These are phyloP conservation scores for Microchrysa polita DNA, from an alignment of 2,888 invertebrate genomes.

Conservation along the genomic window DNA sequence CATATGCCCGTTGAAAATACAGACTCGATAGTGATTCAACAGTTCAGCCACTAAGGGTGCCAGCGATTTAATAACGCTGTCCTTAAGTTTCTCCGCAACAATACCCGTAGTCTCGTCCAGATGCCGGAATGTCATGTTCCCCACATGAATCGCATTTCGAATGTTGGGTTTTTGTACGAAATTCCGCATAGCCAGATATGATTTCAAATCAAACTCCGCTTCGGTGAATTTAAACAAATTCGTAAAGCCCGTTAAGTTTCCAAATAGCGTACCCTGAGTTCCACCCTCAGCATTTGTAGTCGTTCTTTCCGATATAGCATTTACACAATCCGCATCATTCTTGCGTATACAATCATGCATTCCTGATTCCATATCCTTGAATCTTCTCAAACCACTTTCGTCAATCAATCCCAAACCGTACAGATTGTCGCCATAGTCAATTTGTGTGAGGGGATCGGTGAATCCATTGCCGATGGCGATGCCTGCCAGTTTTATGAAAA, in stretches of 20 bases:
- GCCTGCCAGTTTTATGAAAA: conserved; percentile 62
- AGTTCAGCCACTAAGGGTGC: conserved; percentile 77
- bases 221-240: conserved; percentile 68
- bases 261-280: conserved; percentile 75
- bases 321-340: conserved; percentile 66
- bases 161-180: conserved; percentile 65
- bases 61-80: conserved; percentile 84
- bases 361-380: conserved; percentile 71
- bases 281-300: conserved; percentile 64
- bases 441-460: conserved; percentile 80
- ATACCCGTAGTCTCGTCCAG: conserved; percentile 56
- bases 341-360: conserved; percentile 70
- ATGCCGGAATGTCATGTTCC: conserved; percentile 74
- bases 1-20: conserved; percentile 90
- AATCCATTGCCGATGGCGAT: conserved; percentile 79
- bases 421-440: conserved; percentile 81
- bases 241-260: conserved; percentile 66
- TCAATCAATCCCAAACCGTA: conserved; percentile 76
- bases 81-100: conserved; percentile 77
- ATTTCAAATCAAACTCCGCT: conserved; percentile 71
- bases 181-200: conserved; percentile 53
- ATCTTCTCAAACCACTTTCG: conserved; percentile 68
- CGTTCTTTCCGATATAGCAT: background rate
- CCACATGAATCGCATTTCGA: conserved; percentile 84
- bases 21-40: conserved; percentile 73